phyloP scores from a whole-genome alignment of 2,113 vertebrate species.

The Channa maculata region DNA sequence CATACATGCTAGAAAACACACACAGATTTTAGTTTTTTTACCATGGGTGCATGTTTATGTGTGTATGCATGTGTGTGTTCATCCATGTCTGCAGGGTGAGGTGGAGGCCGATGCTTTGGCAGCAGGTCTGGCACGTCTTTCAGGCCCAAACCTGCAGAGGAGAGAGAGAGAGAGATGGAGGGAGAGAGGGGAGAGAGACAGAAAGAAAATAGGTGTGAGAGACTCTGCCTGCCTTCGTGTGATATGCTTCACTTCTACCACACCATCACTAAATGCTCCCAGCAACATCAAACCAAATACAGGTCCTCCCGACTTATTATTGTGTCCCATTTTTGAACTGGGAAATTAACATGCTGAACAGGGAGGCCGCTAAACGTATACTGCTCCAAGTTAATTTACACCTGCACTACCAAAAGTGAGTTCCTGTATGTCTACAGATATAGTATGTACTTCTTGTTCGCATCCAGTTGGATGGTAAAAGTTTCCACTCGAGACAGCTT shows the following conservation, averaged over 20 bases:
- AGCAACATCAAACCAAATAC: conserved; percentile 17
- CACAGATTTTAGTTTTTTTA: conserved; percentile 6
- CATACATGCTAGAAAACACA: conserved; percentile 21
- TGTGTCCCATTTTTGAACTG: conserved; percentile 2
- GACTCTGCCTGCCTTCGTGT: conserved; percentile 40
- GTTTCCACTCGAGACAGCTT: conserved; percentile 11
- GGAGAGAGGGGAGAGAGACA: conserved; percentile 40
- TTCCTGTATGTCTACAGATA: background rate
- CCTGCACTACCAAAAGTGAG: background rate
- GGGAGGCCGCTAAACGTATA: background rate
- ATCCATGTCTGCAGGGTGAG: conserved; percentile 86
- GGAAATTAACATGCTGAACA: background rate
- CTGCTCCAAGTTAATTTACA: background rate
- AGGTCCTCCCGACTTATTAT: background rate
- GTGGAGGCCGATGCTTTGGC: conserved; percentile 82
- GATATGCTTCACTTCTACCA: conserved; percentile 51
- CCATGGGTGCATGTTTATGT: conserved; percentile 17
- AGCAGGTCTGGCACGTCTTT: conserved; percentile 86
- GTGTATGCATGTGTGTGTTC: conserved; percentile 56
- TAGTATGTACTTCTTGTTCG: conserved; percentile 1
- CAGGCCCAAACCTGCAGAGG: conserved; percentile 84
- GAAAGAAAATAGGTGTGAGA: conserved; percentile 61
- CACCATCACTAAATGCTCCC: conserved; percentile 43
- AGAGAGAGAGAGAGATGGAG: conserved; percentile 32
- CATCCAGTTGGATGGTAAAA: conserved; percentile 2